phyloP scores from a whole-genome alignment of 2,797 vertebrate species.

The Knipowitschia caucasica region DNA sequence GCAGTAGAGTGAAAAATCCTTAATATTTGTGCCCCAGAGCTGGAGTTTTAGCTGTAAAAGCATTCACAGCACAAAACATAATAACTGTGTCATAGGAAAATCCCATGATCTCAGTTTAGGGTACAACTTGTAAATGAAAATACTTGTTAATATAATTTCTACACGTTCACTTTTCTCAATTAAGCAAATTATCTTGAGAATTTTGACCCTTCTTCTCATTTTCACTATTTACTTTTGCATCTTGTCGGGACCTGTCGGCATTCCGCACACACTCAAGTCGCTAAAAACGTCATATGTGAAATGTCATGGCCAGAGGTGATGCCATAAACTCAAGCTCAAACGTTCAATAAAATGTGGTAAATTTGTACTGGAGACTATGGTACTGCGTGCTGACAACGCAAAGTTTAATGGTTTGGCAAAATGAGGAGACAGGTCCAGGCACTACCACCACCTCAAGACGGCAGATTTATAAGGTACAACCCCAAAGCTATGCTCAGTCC shows the following conservation, averaged over 20 bases:
- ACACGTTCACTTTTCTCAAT: too few relatives aligned
- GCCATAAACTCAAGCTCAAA: not conserved
- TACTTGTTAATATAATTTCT: too few relatives aligned
- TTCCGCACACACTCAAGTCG: constrained; percentile 35
- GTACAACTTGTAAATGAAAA: too few relatives aligned
- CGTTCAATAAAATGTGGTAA: not conserved
- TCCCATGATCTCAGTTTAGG: too few relatives aligned
- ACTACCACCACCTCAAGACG: not conserved
- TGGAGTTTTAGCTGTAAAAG: not conserved
- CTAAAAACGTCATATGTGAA: constrained; percentile 9
- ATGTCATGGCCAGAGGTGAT: constrained; percentile 11
- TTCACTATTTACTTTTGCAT: constrained; percentile 14
- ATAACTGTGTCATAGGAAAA: not conserved
- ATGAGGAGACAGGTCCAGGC: not conserved
- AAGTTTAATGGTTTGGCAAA: not conserved
- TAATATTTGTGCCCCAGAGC: not conserved
- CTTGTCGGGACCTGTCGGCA: constrained; percentile 62
- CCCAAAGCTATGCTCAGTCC: too few relatives aligned
- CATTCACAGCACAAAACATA: not conserved
- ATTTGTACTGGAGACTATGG: not conserved
- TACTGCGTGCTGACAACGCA: not conserved
- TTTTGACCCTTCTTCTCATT: constrained; percentile 13
- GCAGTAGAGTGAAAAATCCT: not conserved
- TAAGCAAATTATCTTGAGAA: too few relatives aligned
- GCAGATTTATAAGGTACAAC: not conserved